Percentiles rank a stretch among this genome's conserved stretches.
These are phyloP conservation scores for Nineta flava DNA, from an alignment of 2,888 invertebrate species.

Conservation along the genomic window DNA sequence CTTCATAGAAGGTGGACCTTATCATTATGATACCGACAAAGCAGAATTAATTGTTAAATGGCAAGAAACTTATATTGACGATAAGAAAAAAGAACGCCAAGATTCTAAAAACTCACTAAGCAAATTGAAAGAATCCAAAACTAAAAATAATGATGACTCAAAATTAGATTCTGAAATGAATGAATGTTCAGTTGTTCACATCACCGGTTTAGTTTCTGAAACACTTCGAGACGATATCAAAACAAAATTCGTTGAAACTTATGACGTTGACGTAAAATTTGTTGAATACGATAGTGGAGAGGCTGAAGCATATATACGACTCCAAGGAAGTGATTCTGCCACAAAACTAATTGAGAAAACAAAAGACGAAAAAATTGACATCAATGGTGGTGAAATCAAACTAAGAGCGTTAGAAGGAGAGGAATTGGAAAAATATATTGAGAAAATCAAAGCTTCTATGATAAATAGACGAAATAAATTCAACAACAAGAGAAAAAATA, in stretches of 20 bases:
- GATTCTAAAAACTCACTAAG: conserved; percentile 26
- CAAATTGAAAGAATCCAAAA: conserved; percentile 31
- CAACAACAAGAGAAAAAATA: conserved; percentile 31
- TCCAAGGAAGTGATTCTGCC: conserved; percentile 52
- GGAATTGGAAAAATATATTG: conserved; percentile 49
- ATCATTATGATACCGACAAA: conserved; percentile 49
- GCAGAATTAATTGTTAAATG: conserved; percentile 47
- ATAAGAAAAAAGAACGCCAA: conserved; percentile 50
- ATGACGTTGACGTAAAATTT: conserved; percentile 47
- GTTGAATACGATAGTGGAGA: conserved; percentile 64
- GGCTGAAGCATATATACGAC: conserved; percentile 53
- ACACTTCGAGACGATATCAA: conserved; percentile 57
- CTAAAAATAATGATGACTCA: conserved; percentile 34
- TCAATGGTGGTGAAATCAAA: conserved; percentile 33
- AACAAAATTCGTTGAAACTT: conserved; percentile 43
- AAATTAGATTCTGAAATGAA: conserved; percentile 38
- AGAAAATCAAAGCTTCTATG: conserved; percentile 45
- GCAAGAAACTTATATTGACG: conserved; percentile 50
- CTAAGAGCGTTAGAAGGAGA: conserved; percentile 49
- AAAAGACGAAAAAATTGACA: conserved; percentile 41
- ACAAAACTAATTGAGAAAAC: conserved; percentile 45
- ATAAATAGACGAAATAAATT: conserved; percentile 29
- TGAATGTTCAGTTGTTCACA: conserved; percentile 56
- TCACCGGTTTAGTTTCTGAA: conserved; percentile 41
- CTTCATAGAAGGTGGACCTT: conserved; percentile 41